Evolutionary conservation across 2,797 vertebrate genomes (phyloP).

Genomic region (Discoglossus pictus): DNA sequence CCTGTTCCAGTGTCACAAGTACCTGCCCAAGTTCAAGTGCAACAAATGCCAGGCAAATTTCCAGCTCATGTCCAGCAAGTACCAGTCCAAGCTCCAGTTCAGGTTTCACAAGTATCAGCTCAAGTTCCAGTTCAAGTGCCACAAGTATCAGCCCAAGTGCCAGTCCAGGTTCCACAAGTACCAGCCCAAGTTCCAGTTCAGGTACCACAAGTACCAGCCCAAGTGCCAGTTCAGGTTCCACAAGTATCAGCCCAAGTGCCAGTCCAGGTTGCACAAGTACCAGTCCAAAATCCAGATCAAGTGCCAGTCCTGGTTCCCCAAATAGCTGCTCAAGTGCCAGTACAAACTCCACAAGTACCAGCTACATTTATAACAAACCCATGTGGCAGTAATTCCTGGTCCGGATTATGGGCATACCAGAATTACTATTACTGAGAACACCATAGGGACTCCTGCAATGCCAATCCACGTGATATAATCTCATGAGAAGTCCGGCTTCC

Average conservation of each 20-base stretch:
- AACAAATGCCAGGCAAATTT: background rate
- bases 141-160: background rate
- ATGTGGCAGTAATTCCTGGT: background rate
- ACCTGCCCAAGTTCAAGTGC: background rate
- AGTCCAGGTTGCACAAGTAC: background rate
- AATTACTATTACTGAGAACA: background rate
- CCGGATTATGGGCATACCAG: conserved; percentile 1
- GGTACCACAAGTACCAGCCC: background rate
- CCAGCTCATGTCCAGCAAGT: background rate
- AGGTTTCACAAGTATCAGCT: background rate
- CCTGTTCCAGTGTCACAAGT: background rate
- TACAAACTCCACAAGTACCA: too few relatives aligned
- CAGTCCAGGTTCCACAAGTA: background rate
- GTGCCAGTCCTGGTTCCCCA: background rate
- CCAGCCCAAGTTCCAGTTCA: background rate
- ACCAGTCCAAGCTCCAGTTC: background rate
- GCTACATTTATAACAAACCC: too few relatives aligned
- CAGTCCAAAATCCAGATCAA: background rate
- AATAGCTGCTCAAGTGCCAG: too few relatives aligned
- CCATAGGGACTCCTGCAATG: too few relatives aligned
- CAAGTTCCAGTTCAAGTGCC: background rate
- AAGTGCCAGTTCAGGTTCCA: background rate
- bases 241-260: background rate
- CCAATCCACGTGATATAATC: too few relatives aligned
- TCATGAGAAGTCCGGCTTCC: too few relatives aligned